Evolutionary conservation across 2,888 invertebrate species (phyloP).

Genomic region (Nomada flava): DNA sequence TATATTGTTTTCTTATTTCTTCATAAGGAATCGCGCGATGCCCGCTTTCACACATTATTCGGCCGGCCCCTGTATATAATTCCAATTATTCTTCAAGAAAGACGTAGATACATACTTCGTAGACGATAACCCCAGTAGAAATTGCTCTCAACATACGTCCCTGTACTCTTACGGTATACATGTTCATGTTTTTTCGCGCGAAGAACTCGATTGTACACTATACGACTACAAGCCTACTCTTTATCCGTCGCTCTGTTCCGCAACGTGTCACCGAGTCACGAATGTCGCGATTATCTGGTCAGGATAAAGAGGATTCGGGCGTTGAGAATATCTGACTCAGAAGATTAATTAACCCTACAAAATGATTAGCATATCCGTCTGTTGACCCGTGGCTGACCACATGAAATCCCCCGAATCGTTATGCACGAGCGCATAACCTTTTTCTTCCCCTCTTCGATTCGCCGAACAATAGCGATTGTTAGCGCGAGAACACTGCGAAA

Average conservation of each 20-base stretch:
- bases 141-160: background rate
- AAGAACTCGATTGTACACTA: background rate
- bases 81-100: too few relatives aligned
- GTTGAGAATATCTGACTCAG: constrained; percentile 42
- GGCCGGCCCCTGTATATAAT: too few relatives aligned
- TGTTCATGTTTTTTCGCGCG: background rate
- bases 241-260: constrained; percentile 8
- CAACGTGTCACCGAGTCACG: constrained; percentile 38
- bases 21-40: too few relatives aligned
- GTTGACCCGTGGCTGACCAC: constrained; percentile 58
- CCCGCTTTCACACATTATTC: too few relatives aligned
- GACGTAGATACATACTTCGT: background rate
- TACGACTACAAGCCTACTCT: background rate
- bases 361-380: constrained; percentile 74
- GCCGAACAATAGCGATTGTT: constrained; percentile 74
- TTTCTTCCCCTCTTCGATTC: background rate
- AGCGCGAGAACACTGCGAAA: constrained; percentile 24
- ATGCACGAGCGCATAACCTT: constrained; percentile 69
- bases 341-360: constrained; percentile 74
- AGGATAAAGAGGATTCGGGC: constrained; percentile 17
- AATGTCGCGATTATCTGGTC: constrained; percentile 44
- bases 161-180: background rate
- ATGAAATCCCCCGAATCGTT: constrained; percentile 66
- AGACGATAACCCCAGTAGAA: constrained; percentile 4
- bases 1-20: too few relatives aligned